phyloP scores from a whole-genome alignment of 1,140 invertebrate species.

The Monochamus saltuarius region DNA sequence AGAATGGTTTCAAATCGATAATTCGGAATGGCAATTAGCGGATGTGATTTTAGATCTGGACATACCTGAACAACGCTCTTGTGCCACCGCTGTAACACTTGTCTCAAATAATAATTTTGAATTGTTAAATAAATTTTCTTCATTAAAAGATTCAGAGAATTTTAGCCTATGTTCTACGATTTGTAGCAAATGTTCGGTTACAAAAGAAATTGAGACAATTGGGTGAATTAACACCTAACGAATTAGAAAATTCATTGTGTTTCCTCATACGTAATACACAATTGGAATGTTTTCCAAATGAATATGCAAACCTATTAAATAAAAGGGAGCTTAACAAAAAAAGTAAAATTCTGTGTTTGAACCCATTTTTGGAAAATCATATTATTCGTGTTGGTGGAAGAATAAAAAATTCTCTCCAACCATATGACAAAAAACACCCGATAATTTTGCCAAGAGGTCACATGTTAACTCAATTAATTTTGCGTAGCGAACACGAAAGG shows the following conservation, averaged over 20 bases:
- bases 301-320: slow-evolving; percentile 19
- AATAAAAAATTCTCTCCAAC: slow-evolving; percentile 28
- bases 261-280: slow-evolving; percentile 21
- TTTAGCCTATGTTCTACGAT: slow-evolving; percentile 15
- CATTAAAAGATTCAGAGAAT: slow-evolving; percentile 12
- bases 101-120: slow-evolving; percentile 1
- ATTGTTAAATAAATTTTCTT: slow-evolving; percentile 20
- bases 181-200: slow-evolving; percentile 8
- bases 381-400: slow-evolving; percentile 41
- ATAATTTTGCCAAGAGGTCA: slow-evolving; percentile 28
- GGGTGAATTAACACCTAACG: background rate
- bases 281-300: slow-evolving; percentile 19
- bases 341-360: slow-evolving; percentile 22
- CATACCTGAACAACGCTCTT: background rate
- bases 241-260: slow-evolving; percentile 7
- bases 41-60: background rate
- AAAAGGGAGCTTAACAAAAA: slow-evolving; percentile 1
- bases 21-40: slow-evolving; percentile 14
- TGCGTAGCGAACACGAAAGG: slow-evolving; percentile 29
- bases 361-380: slow-evolving; percentile 30
- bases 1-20: slow-evolving; percentile 14
- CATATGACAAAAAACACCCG: slow-evolving; percentile 29
- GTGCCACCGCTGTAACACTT: background rate
- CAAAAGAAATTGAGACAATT: slow-evolving; percentile 5
- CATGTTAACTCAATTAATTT: slow-evolving; percentile 28